A percentile compares a stretch with the other conserved stretches of the same genome.
phyloP scores from a whole-genome alignment of 2,113 vertebrate species.

The Alouatta palliata region DNA sequence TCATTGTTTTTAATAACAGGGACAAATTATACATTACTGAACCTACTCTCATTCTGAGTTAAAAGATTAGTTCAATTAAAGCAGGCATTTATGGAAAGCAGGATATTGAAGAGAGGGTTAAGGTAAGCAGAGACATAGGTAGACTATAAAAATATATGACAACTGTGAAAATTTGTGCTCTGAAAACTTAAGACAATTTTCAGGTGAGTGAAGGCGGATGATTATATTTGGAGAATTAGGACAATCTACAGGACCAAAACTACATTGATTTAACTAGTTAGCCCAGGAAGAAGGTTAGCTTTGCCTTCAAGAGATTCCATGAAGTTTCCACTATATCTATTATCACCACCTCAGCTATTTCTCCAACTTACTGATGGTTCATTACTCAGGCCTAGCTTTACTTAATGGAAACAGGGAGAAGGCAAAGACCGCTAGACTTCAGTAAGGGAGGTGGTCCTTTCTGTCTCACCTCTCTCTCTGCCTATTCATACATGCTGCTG shows the following conservation, averaged over 20 bases:
- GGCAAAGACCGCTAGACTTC: background rate
- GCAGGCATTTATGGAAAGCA: background rate
- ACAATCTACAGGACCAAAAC: background rate
- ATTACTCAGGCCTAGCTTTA: background rate
- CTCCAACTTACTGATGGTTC: background rate
- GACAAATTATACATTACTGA: background rate
- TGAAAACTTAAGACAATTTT: background rate
- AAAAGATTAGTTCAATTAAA: constrained; percentile 21
- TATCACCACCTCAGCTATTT: background rate
- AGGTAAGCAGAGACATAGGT: background rate
- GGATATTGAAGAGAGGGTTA: accelerated
- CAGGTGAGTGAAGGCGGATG: background rate
- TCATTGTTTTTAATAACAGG: background rate
- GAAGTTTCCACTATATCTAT: background rate
- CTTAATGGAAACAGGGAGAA: background rate
- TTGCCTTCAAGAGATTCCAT: background rate
- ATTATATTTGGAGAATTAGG: background rate
- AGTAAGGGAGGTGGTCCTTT: background rate
- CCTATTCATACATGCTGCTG: background rate
- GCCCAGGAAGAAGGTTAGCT: background rate
- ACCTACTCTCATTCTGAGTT: background rate
- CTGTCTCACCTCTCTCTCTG: background rate
- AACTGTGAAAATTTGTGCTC: background rate
- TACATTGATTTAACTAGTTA: background rate
- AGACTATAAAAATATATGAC: background rate